These are phyloP conservation scores for Amblyjoppa proteus DNA, from an alignment of 2,888 invertebrate species.

Conservation along the genomic window DNA sequence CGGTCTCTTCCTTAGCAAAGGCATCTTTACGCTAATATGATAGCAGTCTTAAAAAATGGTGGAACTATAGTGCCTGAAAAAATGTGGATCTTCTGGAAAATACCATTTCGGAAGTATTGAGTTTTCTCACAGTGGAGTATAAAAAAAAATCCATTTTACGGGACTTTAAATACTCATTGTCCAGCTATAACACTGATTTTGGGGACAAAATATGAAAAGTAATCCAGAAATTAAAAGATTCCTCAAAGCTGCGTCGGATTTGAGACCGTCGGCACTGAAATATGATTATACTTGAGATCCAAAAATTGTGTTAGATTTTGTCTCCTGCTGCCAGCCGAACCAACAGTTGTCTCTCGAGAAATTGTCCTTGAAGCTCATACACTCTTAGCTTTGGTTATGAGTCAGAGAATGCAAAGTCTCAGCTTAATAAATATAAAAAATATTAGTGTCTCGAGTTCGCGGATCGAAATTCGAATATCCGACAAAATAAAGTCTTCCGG, in stretches of 20 bases:
- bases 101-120: not conserved
- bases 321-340: not conserved
- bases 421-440: slow-evolving; percentile 6
- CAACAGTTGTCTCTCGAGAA: not conserved
- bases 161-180: slow-evolving; percentile 13
- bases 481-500: slow-evolving; percentile 63
- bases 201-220: slow-evolving; percentile 24
- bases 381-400: slow-evolving; percentile 56
- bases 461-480: slow-evolving; percentile 11
- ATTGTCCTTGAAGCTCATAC: slow-evolving; percentile 62
- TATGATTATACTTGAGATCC: slow-evolving; percentile 76
- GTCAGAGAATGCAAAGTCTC: slow-evolving; percentile 49
- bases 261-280: slow-evolving; percentile 65
- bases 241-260: slow-evolving; percentile 68
- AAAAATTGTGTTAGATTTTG: slow-evolving; percentile 45
- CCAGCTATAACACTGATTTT: slow-evolving; percentile 10
- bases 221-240: slow-evolving; percentile 69
- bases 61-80: not conserved
- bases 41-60: slow-evolving; percentile 39
- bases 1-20: not conserved
- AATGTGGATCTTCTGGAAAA: not conserved
- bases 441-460: not conserved
- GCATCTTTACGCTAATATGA: not conserved
- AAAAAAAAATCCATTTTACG: slow-evolving; percentile 6
- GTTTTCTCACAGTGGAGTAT: not conserved